Conservation (phyloP, 2,888 invertebrate species). For the Patella caerulea region DNA sequence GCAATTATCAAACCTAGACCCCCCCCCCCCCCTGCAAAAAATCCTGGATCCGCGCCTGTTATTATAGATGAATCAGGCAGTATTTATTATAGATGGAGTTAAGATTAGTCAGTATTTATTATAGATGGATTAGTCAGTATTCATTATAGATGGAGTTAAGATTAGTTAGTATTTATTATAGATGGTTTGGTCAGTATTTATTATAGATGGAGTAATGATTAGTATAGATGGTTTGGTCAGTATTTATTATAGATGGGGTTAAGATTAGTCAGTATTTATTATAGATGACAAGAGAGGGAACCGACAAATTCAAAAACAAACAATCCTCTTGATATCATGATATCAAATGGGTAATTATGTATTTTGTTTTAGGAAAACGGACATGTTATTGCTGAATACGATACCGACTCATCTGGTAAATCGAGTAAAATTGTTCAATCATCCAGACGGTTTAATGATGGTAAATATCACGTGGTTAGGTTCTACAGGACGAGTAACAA, state of each 20-base stretch:
- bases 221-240: no score
- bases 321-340: neutral
- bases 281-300: neutral
- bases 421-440: constrained; percentile 40
- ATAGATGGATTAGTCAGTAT: neutral
- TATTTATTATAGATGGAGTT: neutral
- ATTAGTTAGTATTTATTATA: constrained; percentile 52
- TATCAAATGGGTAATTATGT: neutral
- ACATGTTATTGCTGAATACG: constrained; percentile 58
- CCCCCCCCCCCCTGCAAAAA: no score
- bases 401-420: constrained; percentile 57
- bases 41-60: no score
- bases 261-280: constrained; percentile 54
- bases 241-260: constrained; percentile 50
- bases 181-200: no score
- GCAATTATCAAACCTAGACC: no score
- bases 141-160: constrained; percentile 52
- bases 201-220: neutral
- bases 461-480: constrained; percentile 64
- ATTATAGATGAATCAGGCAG: neutral
- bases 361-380: constrained; percentile 59
- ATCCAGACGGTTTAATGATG: constrained; percentile 58
- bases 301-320: no score
- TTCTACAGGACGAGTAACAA: constrained; percentile 58
- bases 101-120: no score